phyloP scores from a whole-genome alignment of 53 echinoderm and acorn worm genomes.

The Hippasteria phrygiana region DNA sequence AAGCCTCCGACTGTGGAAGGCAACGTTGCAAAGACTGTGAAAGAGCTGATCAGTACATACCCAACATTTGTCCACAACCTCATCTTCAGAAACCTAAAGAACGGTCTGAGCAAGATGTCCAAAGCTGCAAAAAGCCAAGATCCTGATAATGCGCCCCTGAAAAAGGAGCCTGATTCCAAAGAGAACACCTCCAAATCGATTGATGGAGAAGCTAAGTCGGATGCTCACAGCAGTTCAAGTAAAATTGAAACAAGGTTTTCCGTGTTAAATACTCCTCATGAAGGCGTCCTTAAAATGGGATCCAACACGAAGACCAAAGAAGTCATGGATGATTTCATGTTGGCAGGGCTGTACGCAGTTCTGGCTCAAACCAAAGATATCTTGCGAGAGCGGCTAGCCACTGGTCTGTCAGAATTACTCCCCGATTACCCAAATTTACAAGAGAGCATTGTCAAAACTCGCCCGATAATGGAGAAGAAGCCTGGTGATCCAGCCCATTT shows the following conservation, averaged over 20 bases:
- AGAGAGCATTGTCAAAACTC: slow-evolving; percentile 16
- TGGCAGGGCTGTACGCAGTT: slow-evolving; percentile 17
- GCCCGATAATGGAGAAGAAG: background rate
- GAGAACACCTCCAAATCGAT: background rate
- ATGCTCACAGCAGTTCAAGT: background rate
- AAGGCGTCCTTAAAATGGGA: background rate
- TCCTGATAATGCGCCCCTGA: background rate
- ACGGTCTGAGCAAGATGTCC: slow-evolving; percentile 13
- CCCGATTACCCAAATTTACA: slow-evolving; percentile 48
- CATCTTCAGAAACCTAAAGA: slow-evolving; percentile 55
- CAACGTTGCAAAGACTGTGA: slow-evolving; percentile 19
- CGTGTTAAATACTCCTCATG: background rate
- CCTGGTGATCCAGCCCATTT: background rate
- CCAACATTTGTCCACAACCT: slow-evolving; percentile 47
- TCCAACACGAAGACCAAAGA: slow-evolving; percentile 28
- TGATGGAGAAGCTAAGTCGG: background rate
- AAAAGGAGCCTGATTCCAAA: background rate
- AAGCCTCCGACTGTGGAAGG: slow-evolving; percentile 52
- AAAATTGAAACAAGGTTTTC: slow-evolving; percentile 12
- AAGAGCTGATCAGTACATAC: slow-evolving; percentile 32
- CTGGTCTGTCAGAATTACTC: slow-evolving; percentile 44
- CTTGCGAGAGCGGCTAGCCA: slow-evolving; percentile 44
- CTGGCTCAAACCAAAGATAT: background rate
- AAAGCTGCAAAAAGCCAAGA: background rate
- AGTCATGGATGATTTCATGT: slow-evolving; percentile 41